A percentile compares a stretch with the other conserved stretches of the same genome.
Evolutionary conservation across 1,140 invertebrate genomes (phyloP).

Genomic region (Tetranychus urticae): DNA sequence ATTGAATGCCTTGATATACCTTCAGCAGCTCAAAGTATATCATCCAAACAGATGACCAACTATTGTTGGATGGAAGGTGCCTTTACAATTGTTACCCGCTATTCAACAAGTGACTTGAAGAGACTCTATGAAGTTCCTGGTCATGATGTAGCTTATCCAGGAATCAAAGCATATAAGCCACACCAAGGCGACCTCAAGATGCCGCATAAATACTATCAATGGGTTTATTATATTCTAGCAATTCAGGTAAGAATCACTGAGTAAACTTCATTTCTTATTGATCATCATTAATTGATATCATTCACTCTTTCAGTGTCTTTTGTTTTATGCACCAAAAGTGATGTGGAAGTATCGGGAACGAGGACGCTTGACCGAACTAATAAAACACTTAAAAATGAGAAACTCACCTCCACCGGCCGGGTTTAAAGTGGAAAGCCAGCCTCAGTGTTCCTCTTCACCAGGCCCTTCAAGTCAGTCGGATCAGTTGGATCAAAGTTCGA

Average conservation of each 20-base stretch:
- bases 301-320: conserved; percentile 8
- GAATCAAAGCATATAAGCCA: neutral
- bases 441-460: no score
- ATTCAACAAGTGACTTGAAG: conserved; percentile 13
- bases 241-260: conserved; percentile 19
- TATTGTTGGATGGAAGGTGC: conserved; percentile 3
- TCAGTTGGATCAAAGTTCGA: neutral
- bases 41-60: neutral
- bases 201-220: conserved; percentile 19
- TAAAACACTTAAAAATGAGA: conserved; percentile 5
- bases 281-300: neutral
- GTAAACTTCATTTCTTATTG: no score
- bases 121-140: no score
- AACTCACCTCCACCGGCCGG: no score
- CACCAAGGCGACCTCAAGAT: conserved; percentile 32
- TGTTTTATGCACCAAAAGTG: conserved; percentile 83
- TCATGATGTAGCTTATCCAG: neutral
- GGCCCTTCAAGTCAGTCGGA: conserved; percentile 22
- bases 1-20: conserved; percentile 2
- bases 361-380: conserved; percentile 22
- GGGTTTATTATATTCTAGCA: conserved; percentile 6
- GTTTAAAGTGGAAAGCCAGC: no score
- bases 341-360: conserved; percentile 46
- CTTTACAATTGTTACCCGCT: conserved; percentile 17
- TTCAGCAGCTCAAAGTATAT: neutral